These are phyloP conservation scores for Bos javanicus DNA, from an alignment of 2,113 vertebrate species.

Conservation along the genomic window DNA sequence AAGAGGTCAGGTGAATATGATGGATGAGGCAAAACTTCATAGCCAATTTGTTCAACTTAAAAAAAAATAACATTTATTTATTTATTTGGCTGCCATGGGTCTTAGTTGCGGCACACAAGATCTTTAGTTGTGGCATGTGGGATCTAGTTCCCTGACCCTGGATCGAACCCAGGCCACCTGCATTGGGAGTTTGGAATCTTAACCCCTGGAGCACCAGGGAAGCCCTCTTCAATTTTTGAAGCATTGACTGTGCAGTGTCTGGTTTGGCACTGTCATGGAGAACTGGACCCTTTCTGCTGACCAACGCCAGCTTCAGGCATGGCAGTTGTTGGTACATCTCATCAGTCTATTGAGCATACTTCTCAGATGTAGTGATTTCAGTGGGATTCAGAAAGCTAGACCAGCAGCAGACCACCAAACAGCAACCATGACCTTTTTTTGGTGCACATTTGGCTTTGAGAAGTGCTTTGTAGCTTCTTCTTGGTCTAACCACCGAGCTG, in stretches of 20 bases:
- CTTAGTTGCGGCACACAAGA: background rate
- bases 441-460: background rate
- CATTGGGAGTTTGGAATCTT: background rate
- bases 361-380: background rate
- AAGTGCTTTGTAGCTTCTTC: background rate
- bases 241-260: background rate
- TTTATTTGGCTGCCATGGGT: background rate
- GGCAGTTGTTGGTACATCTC: no score
- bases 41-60: background rate
- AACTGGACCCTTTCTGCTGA: background rate
- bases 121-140: background rate
- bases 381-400: background rate
- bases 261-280: background rate
- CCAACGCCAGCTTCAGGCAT: accelerated
- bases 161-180: background rate
- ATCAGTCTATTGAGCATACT: background rate
- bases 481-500: background rate
- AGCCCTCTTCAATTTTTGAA: background rate
- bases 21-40: background rate
- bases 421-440: background rate
- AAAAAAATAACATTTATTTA: background rate
- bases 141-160: background rate
- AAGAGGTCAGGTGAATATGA: background rate
- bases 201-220: background rate
- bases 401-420: background rate